Conservation (phyloP, 2,797 vertebrate genomes). For the Sparidentex hasta region DNA sequence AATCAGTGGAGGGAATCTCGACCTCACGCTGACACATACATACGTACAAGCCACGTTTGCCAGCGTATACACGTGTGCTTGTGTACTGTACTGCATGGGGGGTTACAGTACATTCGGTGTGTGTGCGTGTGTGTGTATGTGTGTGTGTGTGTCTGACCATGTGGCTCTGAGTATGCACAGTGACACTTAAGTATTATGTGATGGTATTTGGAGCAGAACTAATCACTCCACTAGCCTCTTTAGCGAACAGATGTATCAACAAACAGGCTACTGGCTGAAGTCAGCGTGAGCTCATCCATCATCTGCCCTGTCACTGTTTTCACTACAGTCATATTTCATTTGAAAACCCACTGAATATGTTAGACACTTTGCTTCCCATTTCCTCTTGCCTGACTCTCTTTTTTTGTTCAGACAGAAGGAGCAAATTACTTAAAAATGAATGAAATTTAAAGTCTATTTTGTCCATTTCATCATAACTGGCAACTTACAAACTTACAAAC, state of each 20-base stretch:
- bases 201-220: constrained; percentile 77
- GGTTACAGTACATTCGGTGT: constrained; percentile 33
- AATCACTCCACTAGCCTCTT: constrained; percentile 63
- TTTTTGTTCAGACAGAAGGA: not conserved
- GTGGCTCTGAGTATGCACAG: constrained; percentile 21
- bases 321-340: not conserved
- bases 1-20: not conserved
- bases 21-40: constrained; percentile 1
- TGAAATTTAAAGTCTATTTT: too few relatives aligned
- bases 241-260: constrained; percentile 43
- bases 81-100: not conserved
- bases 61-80: not conserved
- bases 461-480: not conserved
- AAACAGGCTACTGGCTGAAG: constrained; percentile 39
- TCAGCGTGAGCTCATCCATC: constrained; percentile 25
- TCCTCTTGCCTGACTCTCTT: not conserved
- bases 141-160: not conserved
- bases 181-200: constrained; percentile 61
- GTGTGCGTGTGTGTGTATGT: constrained; percentile 15
- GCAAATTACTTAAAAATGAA: too few relatives aligned
- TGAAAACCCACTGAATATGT: not conserved
- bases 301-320: not conserved
- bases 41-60: not conserved
- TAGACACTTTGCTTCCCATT: not conserved
- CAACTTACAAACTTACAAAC: not conserved